Evolutionary conservation across 2,888 invertebrate species (phyloP).

Genomic region (Drosophila nr. perissopoda): DNA sequence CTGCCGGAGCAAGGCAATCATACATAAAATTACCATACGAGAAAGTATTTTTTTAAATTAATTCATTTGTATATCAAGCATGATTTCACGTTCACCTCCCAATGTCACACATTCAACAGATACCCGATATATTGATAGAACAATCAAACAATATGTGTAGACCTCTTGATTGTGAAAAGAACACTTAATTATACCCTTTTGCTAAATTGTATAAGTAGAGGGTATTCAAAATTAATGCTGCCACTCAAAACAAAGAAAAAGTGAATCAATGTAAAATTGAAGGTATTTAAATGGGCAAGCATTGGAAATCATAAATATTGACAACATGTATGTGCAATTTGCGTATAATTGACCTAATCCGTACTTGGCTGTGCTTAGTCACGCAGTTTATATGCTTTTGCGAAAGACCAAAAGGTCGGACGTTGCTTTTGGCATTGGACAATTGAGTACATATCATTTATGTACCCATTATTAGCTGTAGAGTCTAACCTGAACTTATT

Average conservation of each 20-base stretch:
- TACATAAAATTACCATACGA: background rate
- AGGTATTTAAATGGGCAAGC: constrained; percentile 10
- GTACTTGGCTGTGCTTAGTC: background rate
- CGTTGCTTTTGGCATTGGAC: background rate
- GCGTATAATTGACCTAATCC: background rate
- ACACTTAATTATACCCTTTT: background rate
- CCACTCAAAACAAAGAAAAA: constrained; percentile 8
- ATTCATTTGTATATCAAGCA: constrained; percentile 7
- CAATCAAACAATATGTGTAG: background rate
- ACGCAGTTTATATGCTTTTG: background rate
- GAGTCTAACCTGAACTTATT: background rate
- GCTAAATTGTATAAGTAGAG: background rate
- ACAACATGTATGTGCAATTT: constrained; percentile 1
- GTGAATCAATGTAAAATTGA: constrained; percentile 12
- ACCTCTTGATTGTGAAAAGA: background rate
- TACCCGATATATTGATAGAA: background rate
- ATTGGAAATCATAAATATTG: constrained; percentile 9
- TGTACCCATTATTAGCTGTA: background rate
- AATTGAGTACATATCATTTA: background rate
- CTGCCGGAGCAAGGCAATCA: background rate
- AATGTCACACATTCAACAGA: background rate
- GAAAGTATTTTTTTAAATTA: constrained; percentile 8
- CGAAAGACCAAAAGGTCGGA: background rate
- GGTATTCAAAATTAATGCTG: too few relatives aligned
- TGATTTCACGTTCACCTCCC: background rate